Conservation (phyloP, 2,888 invertebrate genomes). For the Platycheirus albimanus region DNA sequence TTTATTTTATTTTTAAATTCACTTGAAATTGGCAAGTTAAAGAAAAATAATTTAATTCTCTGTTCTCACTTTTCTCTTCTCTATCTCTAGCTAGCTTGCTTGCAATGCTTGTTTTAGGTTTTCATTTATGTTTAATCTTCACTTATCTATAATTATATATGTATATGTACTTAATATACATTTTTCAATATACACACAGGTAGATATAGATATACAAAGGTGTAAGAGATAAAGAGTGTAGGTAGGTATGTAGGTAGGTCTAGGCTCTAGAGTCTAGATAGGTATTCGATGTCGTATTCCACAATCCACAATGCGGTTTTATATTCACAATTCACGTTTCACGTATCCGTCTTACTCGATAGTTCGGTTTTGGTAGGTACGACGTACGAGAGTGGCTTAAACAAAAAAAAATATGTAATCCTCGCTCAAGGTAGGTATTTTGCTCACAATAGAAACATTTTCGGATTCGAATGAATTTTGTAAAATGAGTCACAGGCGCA, state of each 20-base stretch:
- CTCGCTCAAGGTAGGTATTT: conserved; percentile 49
- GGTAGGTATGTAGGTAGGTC: conserved; percentile 41
- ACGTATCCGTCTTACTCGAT: conserved; percentile 26
- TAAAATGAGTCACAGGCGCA: conserved; percentile 62
- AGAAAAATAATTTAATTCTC: no score
- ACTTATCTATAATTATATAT: conserved; percentile 1
- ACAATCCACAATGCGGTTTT: conserved; percentile 55
- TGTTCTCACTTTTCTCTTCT: no score
- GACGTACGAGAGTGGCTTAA: conserved; percentile 43
- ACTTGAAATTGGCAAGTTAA: no score
- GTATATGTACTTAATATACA: conserved; percentile 17
- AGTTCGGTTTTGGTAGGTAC: background rate
- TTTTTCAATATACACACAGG: no score
- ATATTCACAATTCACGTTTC: conserved; percentile 45
- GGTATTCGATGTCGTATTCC: conserved; percentile 48
- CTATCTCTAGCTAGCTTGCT: no score
- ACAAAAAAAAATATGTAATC: conserved; percentile 57
- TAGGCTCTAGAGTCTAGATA: no score
- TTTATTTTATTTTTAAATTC: conserved; percentile 8
- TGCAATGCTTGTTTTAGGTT: background rate
- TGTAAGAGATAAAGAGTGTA: conserved; percentile 22
- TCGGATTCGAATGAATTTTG: conserved; percentile 46
- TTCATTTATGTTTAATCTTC: conserved; percentile 23
- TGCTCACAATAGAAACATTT: conserved; percentile 62
- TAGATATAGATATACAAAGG: no score